Evolutionary conservation across 2,113 vertebrate species (phyloP).

Genomic region (Psilopogon haemacephalus): DNA sequence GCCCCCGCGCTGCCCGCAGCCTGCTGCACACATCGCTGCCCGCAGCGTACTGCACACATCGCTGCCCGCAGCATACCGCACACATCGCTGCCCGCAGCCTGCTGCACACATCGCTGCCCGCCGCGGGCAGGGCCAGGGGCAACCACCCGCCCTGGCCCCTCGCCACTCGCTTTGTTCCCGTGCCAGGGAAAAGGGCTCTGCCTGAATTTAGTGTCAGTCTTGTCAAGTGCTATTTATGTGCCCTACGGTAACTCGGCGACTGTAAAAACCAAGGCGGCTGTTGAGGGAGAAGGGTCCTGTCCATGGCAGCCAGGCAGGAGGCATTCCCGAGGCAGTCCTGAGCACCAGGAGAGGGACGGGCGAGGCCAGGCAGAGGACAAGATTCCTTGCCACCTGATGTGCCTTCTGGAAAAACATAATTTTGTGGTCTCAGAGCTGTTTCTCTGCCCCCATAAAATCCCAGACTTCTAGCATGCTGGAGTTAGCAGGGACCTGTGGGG

Average conservation of each 20-base stretch:
- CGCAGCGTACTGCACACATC: too few species aligned
- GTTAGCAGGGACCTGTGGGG: too few species aligned
- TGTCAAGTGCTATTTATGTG: neutral
- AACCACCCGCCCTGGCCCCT: neutral
- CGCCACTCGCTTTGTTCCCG: neutral
- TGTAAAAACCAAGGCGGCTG: neutral
- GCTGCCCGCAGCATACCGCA: too few species aligned
- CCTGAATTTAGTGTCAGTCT: neutral
- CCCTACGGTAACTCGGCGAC: neutral
- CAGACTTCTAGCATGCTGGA: too few species aligned
- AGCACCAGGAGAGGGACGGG: neutral
- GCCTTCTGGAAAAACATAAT: neutral
- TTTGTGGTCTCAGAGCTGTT: neutral
- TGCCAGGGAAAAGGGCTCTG: accelerated
- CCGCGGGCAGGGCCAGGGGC: neutral
- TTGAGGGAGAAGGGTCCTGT: neutral
- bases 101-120: too few species aligned
- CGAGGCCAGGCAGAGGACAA: neutral
- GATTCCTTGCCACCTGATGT: neutral
- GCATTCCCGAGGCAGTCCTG: accelerated
- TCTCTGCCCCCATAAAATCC: neutral
- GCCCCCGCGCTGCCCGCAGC: too few species aligned
- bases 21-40: too few species aligned
- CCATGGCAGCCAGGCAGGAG: neutral
- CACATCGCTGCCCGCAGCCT: too few species aligned